A percentile compares a stretch with the other conserved stretches of the same genome.
phyloP scores from a whole-genome alignment of 2,888 invertebrate genomes.

The Diadromus collaris region DNA sequence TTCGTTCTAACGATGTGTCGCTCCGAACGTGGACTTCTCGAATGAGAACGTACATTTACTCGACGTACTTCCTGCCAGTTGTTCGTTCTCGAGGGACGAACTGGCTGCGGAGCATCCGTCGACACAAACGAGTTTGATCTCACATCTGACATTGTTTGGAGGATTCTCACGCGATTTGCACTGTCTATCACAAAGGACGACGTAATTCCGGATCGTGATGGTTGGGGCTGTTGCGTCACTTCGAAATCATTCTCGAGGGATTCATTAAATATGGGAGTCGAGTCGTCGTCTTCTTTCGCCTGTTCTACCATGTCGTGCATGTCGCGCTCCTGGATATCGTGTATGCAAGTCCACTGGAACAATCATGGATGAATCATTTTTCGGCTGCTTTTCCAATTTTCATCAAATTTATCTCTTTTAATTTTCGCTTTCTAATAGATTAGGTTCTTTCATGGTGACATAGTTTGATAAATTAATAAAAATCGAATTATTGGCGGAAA shows the following conservation, averaged over 20 bases:
- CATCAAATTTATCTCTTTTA: too few species aligned
- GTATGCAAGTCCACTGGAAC: conserved; percentile 95
- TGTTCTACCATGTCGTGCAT: conserved; percentile 79
- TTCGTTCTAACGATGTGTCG: conserved; percentile 66
- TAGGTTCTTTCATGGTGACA: neutral
- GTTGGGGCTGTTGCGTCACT: conserved; percentile 68
- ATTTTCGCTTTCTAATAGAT: neutral
- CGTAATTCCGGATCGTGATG: conserved; percentile 72
- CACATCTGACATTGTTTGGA: conserved; percentile 68
- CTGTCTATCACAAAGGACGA: conserved; percentile 75
- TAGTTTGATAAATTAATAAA: neutral
- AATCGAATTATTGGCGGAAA: neutral
- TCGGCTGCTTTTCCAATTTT: conserved; percentile 18
- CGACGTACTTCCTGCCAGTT: conserved; percentile 70
- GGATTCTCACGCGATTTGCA: conserved; percentile 70
- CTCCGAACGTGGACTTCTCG: conserved; percentile 64
- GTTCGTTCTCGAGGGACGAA: conserved; percentile 67
- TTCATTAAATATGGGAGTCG: conserved; percentile 57
- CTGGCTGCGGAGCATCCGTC: conserved; percentile 67
- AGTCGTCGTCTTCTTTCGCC: conserved; percentile 67
- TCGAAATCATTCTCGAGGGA: conserved; percentile 63
- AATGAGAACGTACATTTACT: conserved; percentile 65
- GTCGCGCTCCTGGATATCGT: conserved; percentile 91
- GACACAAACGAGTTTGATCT: conserved; percentile 66
- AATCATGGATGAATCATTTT: conserved; percentile 17